Evolutionary conservation across 2,113 vertebrate genomes (phyloP).

Genomic region (Stigmatopora nigra): DNA sequence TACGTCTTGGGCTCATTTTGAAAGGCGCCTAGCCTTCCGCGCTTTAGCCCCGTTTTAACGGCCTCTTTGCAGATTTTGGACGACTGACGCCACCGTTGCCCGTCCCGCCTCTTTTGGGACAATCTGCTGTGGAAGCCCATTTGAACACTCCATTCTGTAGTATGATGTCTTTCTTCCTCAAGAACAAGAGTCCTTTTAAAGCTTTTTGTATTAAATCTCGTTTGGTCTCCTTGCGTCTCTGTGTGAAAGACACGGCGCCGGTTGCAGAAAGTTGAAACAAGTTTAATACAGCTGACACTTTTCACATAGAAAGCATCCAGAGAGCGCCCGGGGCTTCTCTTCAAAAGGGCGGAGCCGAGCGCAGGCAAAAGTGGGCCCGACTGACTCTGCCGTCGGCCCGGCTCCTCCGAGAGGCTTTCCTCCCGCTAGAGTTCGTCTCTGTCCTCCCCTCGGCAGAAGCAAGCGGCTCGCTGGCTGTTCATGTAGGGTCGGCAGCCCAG

Average conservation of each 20-base stretch:
- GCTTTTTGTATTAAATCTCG: not conserved
- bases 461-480: slow-evolving; percentile 92
- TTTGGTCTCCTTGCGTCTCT: no score
- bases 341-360: no score
- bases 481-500: slow-evolving; percentile 96
- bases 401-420: no score
- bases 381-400: no score
- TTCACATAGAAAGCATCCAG: not conserved
- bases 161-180: not conserved
- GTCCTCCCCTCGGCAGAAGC: slow-evolving; percentile 86
- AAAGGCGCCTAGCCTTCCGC: no score
- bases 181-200: not conserved
- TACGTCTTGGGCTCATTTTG: not conserved
- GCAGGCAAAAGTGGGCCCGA: no score
- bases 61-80: not conserved
- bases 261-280: not conserved
- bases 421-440: slow-evolving; percentile 78
- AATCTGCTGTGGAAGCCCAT: not conserved
- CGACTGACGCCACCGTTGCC: not conserved
- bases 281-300: not conserved
- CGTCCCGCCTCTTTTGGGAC: not conserved
- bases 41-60: no score
- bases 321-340: no score
- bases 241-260: not conserved
- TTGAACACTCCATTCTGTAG: not conserved